Conservation (phyloP, 1,140 invertebrate species). For the Halictus rubicundus region DNA sequence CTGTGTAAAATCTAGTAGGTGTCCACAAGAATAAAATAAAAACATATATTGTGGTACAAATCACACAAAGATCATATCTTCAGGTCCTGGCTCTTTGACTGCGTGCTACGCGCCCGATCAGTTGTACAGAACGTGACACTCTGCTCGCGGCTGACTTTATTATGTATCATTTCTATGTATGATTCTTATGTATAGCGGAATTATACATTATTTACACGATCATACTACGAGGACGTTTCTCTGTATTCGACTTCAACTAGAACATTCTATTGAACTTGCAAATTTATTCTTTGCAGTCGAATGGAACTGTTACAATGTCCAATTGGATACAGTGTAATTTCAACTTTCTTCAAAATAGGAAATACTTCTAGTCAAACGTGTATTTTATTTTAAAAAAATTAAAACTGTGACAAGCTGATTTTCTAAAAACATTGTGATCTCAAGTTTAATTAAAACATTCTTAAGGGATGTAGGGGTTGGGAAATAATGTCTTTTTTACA, state of each 20-base stretch:
- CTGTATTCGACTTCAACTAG: background rate
- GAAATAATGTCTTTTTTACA: too few species aligned
- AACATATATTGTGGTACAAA: constrained; percentile 81
- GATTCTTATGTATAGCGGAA: constrained; percentile 45
- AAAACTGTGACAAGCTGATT: too few species aligned
- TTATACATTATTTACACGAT: constrained; percentile 48
- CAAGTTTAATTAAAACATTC: too few species aligned
- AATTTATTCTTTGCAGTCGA: too few species aligned
- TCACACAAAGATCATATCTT: constrained; percentile 67
- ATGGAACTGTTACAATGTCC: too few species aligned
- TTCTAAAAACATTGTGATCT: too few species aligned
- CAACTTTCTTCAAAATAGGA: too few species aligned
- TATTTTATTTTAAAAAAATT: too few species aligned
- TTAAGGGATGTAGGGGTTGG: too few species aligned
- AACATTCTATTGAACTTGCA: background rate
- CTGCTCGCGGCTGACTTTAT: constrained; percentile 21
- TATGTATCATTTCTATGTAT: constrained; percentile 45
- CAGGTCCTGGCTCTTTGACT: constrained; percentile 26
- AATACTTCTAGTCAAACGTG: too few species aligned
- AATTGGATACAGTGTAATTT: too few species aligned
- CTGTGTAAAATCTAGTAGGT: constrained; percentile 81
- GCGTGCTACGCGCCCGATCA: constrained; percentile 8
- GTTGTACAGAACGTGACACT: constrained; percentile 32
- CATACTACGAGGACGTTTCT: background rate
- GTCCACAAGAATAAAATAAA: constrained; percentile 81